Evolutionary conservation across 2,113 vertebrate genomes (phyloP).

Genomic region (Stigmatopora nigra): DNA sequence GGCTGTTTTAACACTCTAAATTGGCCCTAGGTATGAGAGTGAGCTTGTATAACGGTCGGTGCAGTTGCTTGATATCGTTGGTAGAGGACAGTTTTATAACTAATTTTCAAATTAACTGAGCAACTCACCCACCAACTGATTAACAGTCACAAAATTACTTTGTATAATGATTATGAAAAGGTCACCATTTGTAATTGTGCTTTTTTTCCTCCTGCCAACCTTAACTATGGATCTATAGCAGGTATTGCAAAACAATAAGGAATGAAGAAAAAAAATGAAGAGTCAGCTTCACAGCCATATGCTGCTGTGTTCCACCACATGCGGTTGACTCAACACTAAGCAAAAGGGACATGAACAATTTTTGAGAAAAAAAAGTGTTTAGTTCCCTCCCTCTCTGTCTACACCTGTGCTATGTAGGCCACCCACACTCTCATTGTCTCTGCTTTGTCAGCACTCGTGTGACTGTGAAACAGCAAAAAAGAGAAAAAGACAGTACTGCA

Average conservation of each 20-base stretch:
- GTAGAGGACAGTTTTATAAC: no score
- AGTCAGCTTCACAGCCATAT: constrained; percentile 4
- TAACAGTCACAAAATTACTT: no score
- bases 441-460: constrained; percentile 44
- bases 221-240: background rate
- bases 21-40: no score
- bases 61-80: no score
- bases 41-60: no score
- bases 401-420: constrained; percentile 21
- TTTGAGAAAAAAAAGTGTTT: background rate
- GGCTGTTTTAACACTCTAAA: no score
- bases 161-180: no score
- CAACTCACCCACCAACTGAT: no score
- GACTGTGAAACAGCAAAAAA: background rate
- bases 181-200: no score
- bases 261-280: no score
- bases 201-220: background rate
- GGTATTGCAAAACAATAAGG: background rate
- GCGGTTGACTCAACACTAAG: constrained; percentile 9
- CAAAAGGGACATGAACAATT: background rate
- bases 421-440: constrained; percentile 9
- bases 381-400: background rate
- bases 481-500: constrained; percentile 22
- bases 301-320: background rate
- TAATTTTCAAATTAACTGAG: no score